phyloP scores from a whole-genome alignment of 2,888 invertebrate genomes.

The Drosophila falleni region DNA sequence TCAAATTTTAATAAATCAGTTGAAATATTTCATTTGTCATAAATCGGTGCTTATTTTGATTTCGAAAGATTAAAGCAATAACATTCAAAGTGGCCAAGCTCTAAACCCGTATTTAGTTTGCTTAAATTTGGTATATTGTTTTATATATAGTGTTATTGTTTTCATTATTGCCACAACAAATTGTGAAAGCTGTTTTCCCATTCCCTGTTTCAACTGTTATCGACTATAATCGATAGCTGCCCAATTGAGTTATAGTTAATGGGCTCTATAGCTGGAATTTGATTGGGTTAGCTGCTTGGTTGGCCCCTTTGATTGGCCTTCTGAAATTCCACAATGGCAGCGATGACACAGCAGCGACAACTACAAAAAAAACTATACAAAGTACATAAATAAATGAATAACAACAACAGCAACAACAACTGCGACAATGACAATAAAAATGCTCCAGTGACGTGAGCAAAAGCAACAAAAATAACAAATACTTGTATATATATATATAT shows the following conservation, averaged over 20 bases:
- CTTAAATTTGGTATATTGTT: too few relatives aligned
- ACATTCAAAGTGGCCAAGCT: too few relatives aligned
- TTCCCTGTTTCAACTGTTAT: neutral
- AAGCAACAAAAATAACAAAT: conserved; percentile 19
- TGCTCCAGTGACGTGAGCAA: conserved; percentile 54
- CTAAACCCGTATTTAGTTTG: too few relatives aligned
- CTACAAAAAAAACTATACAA: conserved; percentile 11
- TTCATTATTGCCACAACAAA: neutral
- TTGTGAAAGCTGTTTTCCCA: conserved; percentile 15
- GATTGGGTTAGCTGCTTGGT: neutral
- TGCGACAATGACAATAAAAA: conserved; percentile 43
- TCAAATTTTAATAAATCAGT: too few relatives aligned
- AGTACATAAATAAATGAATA: conserved; percentile 17
- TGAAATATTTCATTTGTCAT: too few relatives aligned
- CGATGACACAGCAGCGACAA: conserved; percentile 18
- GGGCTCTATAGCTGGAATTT: conserved; percentile 27
- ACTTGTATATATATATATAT: neutral
- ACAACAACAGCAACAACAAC: conserved; percentile 21
- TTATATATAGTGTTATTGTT: neutral
- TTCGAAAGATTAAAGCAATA: too few relatives aligned
- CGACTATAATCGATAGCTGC: conserved; percentile 14
- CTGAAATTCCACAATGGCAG: conserved; percentile 66
- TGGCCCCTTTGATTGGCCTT: conserved; percentile 58
- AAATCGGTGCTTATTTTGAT: too few relatives aligned
- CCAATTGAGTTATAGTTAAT: conserved; percentile 25